phyloP scores from a whole-genome alignment of 2,888 invertebrate genomes.

The Tromatobia lineatoria region DNA sequence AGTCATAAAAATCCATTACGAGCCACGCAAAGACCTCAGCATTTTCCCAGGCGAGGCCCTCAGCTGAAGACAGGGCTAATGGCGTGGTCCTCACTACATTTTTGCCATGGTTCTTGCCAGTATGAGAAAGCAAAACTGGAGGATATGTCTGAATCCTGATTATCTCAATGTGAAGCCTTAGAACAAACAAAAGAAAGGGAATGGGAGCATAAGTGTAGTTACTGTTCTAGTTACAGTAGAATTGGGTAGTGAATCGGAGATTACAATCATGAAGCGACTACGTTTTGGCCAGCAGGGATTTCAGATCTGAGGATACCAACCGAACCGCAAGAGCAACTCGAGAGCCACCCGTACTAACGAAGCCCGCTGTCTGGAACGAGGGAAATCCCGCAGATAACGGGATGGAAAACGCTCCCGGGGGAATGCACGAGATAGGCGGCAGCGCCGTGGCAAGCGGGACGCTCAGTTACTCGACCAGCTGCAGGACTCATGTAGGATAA shows the following conservation, averaged over 20 bases:
- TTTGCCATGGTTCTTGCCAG: no score
- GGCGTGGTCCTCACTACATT: no score
- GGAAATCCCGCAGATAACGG: slow-evolving; percentile 80
- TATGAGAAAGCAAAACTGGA: not conserved
- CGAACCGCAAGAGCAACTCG: slow-evolving; percentile 68
- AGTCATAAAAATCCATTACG: no score
- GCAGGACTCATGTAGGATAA: slow-evolving; percentile 68
- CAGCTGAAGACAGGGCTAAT: no score
- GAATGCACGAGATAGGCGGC: slow-evolving; percentile 70
- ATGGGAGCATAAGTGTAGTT: not conserved
- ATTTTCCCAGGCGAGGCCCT: no score
- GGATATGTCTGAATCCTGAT: not conserved
- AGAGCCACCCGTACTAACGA: slow-evolving; percentile 78
- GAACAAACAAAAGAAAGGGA: not conserved
- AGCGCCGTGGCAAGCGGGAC: slow-evolving; percentile 54
- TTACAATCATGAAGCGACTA: slow-evolving; percentile 60
- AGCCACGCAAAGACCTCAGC: no score
- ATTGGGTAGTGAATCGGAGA: slow-evolving; percentile 64
- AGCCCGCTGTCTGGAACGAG: slow-evolving; percentile 69
- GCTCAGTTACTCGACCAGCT: slow-evolving; percentile 29
- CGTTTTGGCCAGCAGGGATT: slow-evolving; percentile 52
- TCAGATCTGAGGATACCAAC: slow-evolving; percentile 49
- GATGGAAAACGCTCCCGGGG: slow-evolving; percentile 79
- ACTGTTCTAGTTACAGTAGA: slow-evolving; percentile 21
- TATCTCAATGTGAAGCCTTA: not conserved